Conservation (phyloP, 2,888 invertebrate species). For the Hirtodrosophila duncani region DNA sequence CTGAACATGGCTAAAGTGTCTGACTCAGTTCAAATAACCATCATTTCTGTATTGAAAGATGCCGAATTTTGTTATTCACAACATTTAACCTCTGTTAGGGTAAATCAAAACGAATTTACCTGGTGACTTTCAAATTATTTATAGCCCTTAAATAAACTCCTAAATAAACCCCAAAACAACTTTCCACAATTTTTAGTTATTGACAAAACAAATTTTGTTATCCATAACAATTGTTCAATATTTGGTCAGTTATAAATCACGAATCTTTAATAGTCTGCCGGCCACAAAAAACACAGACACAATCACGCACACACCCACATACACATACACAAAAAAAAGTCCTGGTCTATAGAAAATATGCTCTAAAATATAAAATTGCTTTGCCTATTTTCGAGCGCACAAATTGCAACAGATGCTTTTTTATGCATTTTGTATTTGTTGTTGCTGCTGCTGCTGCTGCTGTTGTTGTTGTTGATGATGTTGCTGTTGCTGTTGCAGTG, state of each 20-base stretch:
- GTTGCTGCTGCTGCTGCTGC: conserved; percentile 4
- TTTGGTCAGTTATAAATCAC: conserved; percentile 59
- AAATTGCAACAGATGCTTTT: conserved; percentile 59
- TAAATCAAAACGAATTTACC: too few relatives aligned
- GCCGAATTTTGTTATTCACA: too few relatives aligned
- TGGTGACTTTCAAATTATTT: too few relatives aligned
- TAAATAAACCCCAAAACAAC: conserved; percentile 6
- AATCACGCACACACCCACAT: conserved; percentile 2
- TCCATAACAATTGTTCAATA: conserved; percentile 2
- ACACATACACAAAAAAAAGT: conserved; percentile 18
- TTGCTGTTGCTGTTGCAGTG: conserved; percentile 39
- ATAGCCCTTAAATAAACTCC: conserved; percentile 1
- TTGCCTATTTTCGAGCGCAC: conserved; percentile 37
- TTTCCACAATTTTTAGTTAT: conserved; percentile 8
- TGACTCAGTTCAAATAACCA: too few relatives aligned
- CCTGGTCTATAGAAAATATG: conserved; percentile 36
- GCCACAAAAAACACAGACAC: conserved; percentile 14
- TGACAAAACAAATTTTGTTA: too few relatives aligned
- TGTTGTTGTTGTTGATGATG: conserved; percentile 14
- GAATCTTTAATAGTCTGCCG: conserved; percentile 58
- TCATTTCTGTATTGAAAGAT: too few relatives aligned
- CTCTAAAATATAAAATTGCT: conserved; percentile 43
- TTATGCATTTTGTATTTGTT: conserved; percentile 7
- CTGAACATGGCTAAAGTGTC: too few relatives aligned
- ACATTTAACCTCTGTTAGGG: too few relatives aligned